Conservation (phyloP, 2,797 vertebrate genomes). For the Cichlasoma orientale region DNA sequence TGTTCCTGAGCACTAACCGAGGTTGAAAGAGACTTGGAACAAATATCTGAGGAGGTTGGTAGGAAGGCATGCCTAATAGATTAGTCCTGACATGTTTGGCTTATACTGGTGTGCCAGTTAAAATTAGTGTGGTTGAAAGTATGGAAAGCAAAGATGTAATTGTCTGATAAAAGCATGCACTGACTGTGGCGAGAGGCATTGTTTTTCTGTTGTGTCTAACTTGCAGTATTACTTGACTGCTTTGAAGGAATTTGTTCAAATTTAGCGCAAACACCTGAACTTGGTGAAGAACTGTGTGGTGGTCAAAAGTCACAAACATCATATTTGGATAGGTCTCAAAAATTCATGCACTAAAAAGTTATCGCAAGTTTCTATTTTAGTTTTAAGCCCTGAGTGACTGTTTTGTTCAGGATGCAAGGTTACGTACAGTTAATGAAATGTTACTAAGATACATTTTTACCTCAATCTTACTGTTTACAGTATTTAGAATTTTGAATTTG, state of each 20-base stretch:
- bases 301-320: not conserved
- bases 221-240: not conserved
- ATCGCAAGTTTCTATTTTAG: not conserved
- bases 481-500: not conserved
- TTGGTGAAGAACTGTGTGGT: no score
- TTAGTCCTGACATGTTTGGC: not conserved
- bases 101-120: not conserved
- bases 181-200: no score
- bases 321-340: not conserved
- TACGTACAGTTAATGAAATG: not conserved
- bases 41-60: not conserved
- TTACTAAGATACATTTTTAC: not conserved
- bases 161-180: not conserved
- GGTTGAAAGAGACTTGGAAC: not conserved
- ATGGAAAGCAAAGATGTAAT: not conserved
- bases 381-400: not conserved
- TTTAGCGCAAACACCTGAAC: not conserved
- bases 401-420: not conserved
- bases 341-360: not conserved
- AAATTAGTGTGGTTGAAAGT: not conserved
- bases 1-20: not conserved
- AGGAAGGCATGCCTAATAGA: not conserved
- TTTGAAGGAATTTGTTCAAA: not conserved
- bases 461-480: not conserved
- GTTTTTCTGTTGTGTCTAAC: no score